These are phyloP conservation scores for Psilopsiagon aymara DNA, from an alignment of 2,113 vertebrate genomes.

Conservation along the genomic window DNA sequence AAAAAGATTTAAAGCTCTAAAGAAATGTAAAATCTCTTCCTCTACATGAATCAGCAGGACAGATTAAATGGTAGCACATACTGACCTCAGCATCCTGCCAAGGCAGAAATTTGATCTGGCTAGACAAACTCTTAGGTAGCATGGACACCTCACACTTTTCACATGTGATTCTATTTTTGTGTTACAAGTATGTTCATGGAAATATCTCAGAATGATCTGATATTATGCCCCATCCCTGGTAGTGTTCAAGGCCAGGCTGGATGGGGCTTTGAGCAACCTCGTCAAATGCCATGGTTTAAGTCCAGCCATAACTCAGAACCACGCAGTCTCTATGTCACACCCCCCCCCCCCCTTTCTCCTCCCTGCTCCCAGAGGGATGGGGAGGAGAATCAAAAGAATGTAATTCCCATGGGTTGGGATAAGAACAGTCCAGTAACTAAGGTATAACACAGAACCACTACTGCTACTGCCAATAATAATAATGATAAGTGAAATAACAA, in stretches of 20 bases:
- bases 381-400: no score
- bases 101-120: background rate
- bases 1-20: background rate
- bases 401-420: no score
- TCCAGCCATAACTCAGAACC: no score
- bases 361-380: no score
- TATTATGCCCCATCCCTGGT: background rate
- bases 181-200: background rate
- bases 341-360: no score
- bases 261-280: background rate
- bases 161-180: background rate
- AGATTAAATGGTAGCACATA: background rate
- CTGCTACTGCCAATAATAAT: no score
- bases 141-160: background rate
- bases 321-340: no score
- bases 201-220: background rate
- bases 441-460: no score
- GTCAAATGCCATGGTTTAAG: no score
- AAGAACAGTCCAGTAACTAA: no score
- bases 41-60: background rate
- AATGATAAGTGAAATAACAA: no score
- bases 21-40: background rate
- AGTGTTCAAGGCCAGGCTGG: background rate
- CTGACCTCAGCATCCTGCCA: background rate
- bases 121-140: fast-evolving